Evolutionary conservation across 23 tunicate species (phyloP).

Genomic region (Corella eumyota): DNA sequence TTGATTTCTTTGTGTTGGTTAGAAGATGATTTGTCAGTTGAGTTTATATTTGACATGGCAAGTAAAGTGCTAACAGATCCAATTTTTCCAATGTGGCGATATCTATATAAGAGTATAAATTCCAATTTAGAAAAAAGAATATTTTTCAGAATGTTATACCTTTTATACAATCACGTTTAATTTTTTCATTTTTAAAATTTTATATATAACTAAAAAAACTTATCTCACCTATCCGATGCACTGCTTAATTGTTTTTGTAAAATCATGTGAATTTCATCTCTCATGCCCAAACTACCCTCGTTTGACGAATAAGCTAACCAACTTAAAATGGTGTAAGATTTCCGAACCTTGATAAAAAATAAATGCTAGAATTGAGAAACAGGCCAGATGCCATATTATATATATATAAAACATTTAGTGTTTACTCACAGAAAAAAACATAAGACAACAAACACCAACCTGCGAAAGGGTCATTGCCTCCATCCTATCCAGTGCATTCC

Average conservation of each 20-base stretch:
- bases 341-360: conserved; percentile 25
- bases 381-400: no score
- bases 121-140: neutral
- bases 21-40: neutral
- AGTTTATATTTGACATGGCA: conserved; percentile 22
- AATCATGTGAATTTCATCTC: conserved; percentile 55
- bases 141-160: neutral
- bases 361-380: no score
- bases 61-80: conserved; percentile 27
- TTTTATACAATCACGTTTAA: neutral
- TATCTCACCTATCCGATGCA: conserved; percentile 23
- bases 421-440: no score
- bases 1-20: conserved; percentile 3
- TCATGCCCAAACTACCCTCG: conserved; percentile 28
- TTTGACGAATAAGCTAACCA: conserved; percentile 21
- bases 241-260: conserved; percentile 53
- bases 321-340: conserved; percentile 37
- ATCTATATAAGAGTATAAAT: conserved; percentile 3
- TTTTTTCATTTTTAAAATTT: neutral
- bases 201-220: neutral
- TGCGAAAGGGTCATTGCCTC: conserved; percentile 48
- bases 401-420: no score
- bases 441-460: no score
- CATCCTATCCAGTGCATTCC: conserved; percentile 53
- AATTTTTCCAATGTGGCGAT: conserved; percentile 40